Evolutionary conservation across 2,797 vertebrate genomes (phyloP).

Genomic region (Sebastes melanostomus): DNA sequence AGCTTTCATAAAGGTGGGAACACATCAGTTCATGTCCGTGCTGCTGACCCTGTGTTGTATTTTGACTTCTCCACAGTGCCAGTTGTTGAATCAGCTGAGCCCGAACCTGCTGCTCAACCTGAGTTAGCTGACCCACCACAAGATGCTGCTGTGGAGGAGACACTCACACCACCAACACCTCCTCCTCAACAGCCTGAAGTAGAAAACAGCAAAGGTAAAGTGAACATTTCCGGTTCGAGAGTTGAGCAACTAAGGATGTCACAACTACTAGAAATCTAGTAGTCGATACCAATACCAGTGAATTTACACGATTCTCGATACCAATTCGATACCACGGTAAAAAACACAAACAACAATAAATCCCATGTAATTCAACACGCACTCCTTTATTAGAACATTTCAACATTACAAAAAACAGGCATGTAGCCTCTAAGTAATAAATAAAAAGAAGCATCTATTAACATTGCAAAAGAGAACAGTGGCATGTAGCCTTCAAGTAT

Average conservation of each 20-base stretch:
- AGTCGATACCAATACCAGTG: too few relatives aligned
- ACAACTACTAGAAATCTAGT: too few relatives aligned
- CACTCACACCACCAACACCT: neutral
- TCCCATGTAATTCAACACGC: too few relatives aligned
- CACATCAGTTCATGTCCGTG: neutral
- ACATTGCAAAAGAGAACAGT: too few relatives aligned
- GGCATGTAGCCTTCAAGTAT: rapidly evolving
- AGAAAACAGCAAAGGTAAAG: slow-evolving; percentile 52
- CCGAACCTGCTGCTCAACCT: neutral
- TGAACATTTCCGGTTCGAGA: neutral
- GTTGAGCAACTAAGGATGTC: neutral
- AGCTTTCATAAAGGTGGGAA: neutral
- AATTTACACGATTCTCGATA: too few relatives aligned
- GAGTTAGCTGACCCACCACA: neutral
- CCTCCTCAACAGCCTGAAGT: slow-evolving; percentile 18
- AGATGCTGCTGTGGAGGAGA: slow-evolving; percentile 30
- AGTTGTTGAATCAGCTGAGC: slow-evolving; percentile 28
- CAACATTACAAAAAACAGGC: too few relatives aligned
- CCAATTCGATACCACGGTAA: too few relatives aligned
- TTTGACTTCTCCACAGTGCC: slow-evolving; percentile 25
- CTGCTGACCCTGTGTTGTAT: neutral
- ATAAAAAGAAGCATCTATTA: too few relatives aligned
- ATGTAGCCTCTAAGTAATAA: too few relatives aligned
- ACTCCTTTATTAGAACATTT: too few relatives aligned
- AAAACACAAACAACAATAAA: too few relatives aligned